Conservation (phyloP, 2,888 invertebrate genomes). For the Apamea crenata region DNA sequence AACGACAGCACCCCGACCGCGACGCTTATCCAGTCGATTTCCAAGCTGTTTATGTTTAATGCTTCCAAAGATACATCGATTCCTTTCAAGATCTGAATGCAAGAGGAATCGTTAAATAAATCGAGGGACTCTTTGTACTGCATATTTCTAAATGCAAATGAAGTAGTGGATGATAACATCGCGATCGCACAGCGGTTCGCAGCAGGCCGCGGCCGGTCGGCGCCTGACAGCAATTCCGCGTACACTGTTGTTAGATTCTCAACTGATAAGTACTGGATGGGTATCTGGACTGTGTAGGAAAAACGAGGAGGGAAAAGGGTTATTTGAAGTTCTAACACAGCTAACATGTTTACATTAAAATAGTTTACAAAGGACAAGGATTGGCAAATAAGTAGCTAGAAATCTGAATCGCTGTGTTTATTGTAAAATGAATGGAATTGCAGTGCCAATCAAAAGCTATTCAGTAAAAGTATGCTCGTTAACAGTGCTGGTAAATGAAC, state of each 20-base stretch:
- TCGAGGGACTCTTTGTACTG: constrained; percentile 34
- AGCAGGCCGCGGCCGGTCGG: constrained; percentile 57
- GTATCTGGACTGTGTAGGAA: constrained; percentile 29
- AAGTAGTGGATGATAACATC: constrained; percentile 57
- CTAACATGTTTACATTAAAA: constrained; percentile 6
- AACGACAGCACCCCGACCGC: neutral
- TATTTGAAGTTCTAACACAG: constrained; percentile 15
- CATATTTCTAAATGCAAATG: constrained; percentile 66
- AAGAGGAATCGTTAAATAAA: constrained; percentile 41
- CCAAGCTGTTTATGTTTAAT: constrained; percentile 27
- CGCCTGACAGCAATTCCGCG: constrained; percentile 62
- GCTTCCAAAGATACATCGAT: constrained; percentile 26
- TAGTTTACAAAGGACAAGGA: neutral
- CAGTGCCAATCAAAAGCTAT: constrained; percentile 10
- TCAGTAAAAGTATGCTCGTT: neutral
- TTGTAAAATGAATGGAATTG: neutral
- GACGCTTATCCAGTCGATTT: constrained; percentile 21
- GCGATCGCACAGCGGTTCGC: constrained; percentile 46
- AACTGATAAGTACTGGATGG: constrained; percentile 51
- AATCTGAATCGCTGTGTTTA: constrained; percentile 4
- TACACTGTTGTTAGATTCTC: constrained; percentile 58
- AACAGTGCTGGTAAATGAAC: neutral
- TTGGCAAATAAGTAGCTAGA: neutral
- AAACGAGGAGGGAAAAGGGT: constrained; percentile 12
- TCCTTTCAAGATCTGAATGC: constrained; percentile 44